Evolutionary conservation across 2,888 invertebrate species (phyloP), one percentile per base, ranked within the genome.

Genomic region (Tubulanus polymorphus): DNA sequence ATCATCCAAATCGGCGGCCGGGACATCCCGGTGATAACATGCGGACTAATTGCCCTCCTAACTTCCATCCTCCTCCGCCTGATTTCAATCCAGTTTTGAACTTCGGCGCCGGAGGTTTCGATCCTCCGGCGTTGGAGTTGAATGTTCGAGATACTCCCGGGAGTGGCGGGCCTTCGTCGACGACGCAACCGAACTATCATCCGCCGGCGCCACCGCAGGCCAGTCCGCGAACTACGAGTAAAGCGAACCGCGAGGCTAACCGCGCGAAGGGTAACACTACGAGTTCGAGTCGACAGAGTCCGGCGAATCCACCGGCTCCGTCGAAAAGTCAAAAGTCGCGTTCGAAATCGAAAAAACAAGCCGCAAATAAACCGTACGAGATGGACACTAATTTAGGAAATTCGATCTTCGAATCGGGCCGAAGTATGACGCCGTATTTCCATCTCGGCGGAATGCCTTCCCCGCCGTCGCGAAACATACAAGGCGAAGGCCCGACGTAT

Each of bases 401-500:
- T 52, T 64, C 68, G 2, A 65, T 69, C 27, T 69, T 70, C 50
- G 71, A 72, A 46, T 62, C 68, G 5, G 67, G 62, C 29, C 64
- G 68, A n/a, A 65, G 72, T 48, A 66, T 74, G 61, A 70, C 74
- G 18, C 70, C 75, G 3, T 73, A 73, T 55, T 74, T 75, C 57
- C 66, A 71, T 15, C 64, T 74, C 45, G 67, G 70, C 37, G 71
- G 66, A 48, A 63, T 73, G 45, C 65, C 69, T 2, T 72, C 74
- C 6, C 74, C 75, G 0, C 70, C 70, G 18, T 64, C 68, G 5
- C 57, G 73, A 18, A 68, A 67, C 45, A 62, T 70, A 58, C 71
- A 70, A 51, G 66, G 66, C 45, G 75, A 75, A 37, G 71, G 67
- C 1, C 68, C 74, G 1, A 69, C 73, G 8, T 75, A 75, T 55